A percentile compares a stretch with the other conserved stretches of the same genome.
Evolutionary conservation across 2,888 invertebrate genomes (phyloP).

Genomic region (Pristionchus arcanus): DNA sequence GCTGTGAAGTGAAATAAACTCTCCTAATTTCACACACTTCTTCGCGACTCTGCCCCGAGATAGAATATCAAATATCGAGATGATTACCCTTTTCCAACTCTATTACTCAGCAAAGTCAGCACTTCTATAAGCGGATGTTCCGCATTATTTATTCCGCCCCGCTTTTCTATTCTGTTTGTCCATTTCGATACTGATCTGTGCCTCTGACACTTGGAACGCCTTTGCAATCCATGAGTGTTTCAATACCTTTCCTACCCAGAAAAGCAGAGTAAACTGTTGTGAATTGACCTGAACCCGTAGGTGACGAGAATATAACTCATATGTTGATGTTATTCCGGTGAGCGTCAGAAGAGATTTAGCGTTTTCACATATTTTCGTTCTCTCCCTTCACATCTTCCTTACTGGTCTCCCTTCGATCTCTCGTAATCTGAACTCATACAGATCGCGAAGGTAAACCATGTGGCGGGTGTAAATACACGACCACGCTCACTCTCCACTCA

Average conservation of each 20-base stretch:
- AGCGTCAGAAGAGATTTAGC: no score
- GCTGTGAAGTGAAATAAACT: no score
- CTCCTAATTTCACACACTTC: no score
- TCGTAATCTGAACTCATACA: not conserved
- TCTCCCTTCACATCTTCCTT: not conserved
- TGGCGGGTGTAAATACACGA: not conserved
- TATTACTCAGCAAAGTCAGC: not conserved
- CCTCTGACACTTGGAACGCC: not conserved
- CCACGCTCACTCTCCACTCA: not conserved
- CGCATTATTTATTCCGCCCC: not conserved
- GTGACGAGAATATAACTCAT: no score
- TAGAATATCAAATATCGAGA: no score
- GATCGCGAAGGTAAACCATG: slow-evolving; percentile 2
- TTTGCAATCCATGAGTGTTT: no score
- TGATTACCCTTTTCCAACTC: no score
- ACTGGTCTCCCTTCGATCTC: not conserved
- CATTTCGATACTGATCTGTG: not conserved
- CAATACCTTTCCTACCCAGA: no score
- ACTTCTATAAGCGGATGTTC: not conserved
- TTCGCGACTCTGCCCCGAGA: no score
- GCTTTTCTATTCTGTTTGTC: not conserved
- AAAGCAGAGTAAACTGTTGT: no score
- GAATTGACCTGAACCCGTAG: no score
- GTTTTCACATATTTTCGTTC: not conserved
- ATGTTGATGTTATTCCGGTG: no score